Conservation (phyloP, 2,888 invertebrate species). For the Lasioglossum figueresi region DNA sequence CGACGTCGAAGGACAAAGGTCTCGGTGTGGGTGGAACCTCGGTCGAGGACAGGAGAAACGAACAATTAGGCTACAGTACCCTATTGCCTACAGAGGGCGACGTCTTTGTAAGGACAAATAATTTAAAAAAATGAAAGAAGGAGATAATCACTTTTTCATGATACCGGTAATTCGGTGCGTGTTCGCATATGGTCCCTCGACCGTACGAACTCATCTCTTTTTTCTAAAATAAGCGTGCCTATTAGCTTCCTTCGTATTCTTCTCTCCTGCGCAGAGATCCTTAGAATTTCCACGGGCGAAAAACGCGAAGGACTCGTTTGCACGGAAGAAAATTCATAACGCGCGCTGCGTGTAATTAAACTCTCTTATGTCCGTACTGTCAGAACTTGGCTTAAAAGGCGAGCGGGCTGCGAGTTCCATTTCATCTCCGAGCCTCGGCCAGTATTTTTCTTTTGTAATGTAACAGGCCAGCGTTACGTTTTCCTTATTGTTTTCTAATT, state of each 20-base stretch:
- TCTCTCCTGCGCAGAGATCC: neutral
- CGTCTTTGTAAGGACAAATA: neutral
- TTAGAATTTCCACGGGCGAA: conserved; percentile 13
- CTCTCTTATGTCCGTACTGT: conserved; percentile 19
- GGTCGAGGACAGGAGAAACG: neutral
- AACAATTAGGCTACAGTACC: conserved; percentile 16
- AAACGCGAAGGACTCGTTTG: conserved; percentile 30
- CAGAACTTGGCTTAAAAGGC: conserved; percentile 34
- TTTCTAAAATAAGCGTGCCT: neutral
- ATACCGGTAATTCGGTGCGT: neutral
- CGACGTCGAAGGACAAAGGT: conserved; percentile 21
- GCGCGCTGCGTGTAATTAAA: conserved; percentile 44
- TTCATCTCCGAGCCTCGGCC: conserved; percentile 20
- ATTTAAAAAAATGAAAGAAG: neutral
- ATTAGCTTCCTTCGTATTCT: neutral
- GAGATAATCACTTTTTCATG: neutral
- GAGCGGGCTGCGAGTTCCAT: conserved; percentile 39
- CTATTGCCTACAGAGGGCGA: neutral
- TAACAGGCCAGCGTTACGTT: neutral
- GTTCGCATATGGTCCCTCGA: neutral
- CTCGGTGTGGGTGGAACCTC: conserved; percentile 15
- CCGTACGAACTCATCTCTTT: neutral
- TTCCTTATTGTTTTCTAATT: neutral
- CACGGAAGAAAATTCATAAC: conserved; percentile 30
- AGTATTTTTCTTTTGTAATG: conserved; percentile 24